These are phyloP conservation scores for Pteropus rufus DNA, from an alignment of 2,797 vertebrate genomes.

Conservation along the genomic window DNA sequence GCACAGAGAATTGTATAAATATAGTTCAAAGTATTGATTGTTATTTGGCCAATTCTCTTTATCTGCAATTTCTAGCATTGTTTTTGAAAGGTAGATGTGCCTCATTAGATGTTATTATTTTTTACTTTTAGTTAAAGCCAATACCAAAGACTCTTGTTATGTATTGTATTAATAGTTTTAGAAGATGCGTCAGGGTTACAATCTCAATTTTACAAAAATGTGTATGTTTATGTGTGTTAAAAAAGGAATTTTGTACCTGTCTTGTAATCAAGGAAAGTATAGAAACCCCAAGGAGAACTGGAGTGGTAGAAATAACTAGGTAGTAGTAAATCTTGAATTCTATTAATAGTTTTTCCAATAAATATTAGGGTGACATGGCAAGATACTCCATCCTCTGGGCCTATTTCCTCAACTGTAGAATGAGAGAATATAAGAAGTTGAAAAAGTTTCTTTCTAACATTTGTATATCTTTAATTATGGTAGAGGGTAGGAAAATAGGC, in stretches of 20 bases:
- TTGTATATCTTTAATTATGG: constrained; percentile 4
- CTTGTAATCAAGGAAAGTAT: background rate
- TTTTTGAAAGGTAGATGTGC: background rate
- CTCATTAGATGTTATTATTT: background rate
- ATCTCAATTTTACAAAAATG: background rate
- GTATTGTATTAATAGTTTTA: background rate
- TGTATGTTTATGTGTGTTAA: background rate
- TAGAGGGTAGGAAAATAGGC: background rate
- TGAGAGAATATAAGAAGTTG: background rate
- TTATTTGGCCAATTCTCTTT: background rate
- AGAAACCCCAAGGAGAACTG: background rate
- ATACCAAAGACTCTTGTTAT: background rate
- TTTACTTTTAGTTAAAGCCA: background rate
- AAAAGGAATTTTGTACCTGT: background rate
- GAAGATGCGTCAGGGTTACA: background rate
- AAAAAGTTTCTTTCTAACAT: background rate
- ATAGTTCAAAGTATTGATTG: background rate
- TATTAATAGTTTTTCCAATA: background rate
- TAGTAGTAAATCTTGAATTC: background rate
- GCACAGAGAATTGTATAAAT: background rate
- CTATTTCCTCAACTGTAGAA: background rate
- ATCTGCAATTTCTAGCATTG: background rate
- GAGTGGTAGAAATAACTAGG: background rate
- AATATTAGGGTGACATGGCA: background rate
- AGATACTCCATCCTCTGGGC: background rate